Conservation (phyloP, 2,113 vertebrate genomes). For the Oncorhynchus masou region DNA sequence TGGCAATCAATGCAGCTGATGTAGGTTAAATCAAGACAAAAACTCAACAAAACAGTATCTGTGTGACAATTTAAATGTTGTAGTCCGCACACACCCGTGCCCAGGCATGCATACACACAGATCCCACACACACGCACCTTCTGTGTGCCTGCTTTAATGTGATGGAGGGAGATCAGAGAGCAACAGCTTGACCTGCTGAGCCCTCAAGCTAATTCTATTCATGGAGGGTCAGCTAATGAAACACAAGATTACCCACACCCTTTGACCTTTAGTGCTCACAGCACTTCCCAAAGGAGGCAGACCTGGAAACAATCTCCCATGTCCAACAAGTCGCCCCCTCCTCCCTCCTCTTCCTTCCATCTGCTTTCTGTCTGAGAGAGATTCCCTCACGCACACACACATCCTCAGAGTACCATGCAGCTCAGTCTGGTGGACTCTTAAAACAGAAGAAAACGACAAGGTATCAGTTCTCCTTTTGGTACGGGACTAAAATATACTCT, state of each 20-base stretch:
- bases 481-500: conserved; percentile 4
- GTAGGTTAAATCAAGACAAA: conserved; percentile 7
- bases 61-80: background rate
- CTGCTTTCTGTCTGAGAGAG: conserved; percentile 24
- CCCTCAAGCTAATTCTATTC: conserved; percentile 50
- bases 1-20: background rate
- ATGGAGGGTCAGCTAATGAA: conserved; percentile 39
- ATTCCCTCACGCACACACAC: background rate
- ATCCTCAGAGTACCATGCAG: background rate
- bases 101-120: too few relatives aligned
- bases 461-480: background rate
- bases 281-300: conserved; percentile 19
- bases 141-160: conserved; percentile 13
- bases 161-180: conserved; percentile 22
- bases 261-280: conserved; percentile 40
- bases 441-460: background rate
- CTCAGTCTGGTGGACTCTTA: conserved; percentile 20
- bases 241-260: conserved; percentile 37
- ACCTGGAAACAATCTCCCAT: conserved; percentile 46
- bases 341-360: conserved; percentile 4
- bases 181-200: conserved; percentile 17
- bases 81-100: background rate
- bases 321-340: background rate
- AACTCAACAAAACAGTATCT: background rate
- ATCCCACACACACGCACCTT: too few relatives aligned